These are phyloP conservation scores for Brachymystax lenok DNA, from an alignment of 2,797 vertebrate species.

Conservation along the genomic window DNA sequence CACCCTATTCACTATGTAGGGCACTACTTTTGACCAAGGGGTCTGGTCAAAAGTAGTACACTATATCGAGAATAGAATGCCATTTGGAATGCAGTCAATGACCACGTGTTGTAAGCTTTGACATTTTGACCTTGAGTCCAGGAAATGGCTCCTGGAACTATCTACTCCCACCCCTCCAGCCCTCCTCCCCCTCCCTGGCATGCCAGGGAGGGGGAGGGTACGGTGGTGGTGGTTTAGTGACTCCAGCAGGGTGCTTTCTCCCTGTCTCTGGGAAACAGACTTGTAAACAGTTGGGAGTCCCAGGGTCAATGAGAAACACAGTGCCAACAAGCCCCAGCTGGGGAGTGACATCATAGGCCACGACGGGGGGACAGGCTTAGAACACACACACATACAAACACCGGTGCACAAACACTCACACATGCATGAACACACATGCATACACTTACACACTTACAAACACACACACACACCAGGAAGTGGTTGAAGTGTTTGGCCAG, in stretches of 20 bases:
- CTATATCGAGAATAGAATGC: no score
- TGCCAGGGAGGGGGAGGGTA: no score
- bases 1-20: no score
- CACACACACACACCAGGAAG: neutral
- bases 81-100: no score
- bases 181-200: neutral
- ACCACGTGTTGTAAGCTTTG: neutral
- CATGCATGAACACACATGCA: no score
- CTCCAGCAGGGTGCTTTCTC: conserved; percentile 42
- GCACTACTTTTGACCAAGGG: neutral
- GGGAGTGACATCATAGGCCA: conserved; percentile 39
- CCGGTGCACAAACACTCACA: no score
- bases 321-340: conserved; percentile 16
- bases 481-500: conserved; percentile 16
- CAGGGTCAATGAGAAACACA: conserved; percentile 41
- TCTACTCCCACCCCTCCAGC: neutral
- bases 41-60: no score
- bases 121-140: neutral
- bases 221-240: conserved; percentile 41
- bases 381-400: no score
- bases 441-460: no score
- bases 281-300: conserved; percentile 60
- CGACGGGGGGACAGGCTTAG: conserved; percentile 21
- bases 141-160: neutral
- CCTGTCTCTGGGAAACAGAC: conserved; percentile 58